A percentile compares a stretch with the other conserved stretches of the same genome.
Evolutionary conservation across 2,888 invertebrate species (phyloP).

Genomic region (Strigamia maritima): DNA sequence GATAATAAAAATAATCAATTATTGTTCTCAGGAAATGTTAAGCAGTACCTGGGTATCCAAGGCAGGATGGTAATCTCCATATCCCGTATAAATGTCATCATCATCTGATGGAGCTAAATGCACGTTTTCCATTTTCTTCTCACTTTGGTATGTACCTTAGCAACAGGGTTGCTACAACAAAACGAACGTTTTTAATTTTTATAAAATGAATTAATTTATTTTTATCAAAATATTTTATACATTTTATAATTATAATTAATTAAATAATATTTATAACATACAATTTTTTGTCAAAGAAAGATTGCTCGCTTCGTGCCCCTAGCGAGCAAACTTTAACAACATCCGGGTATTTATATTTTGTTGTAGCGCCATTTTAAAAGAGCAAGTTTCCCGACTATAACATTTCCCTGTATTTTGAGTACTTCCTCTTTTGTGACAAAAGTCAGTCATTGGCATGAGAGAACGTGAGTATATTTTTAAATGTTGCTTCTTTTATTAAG

Average conservation of each 20-base stretch:
- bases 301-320: too few species aligned
- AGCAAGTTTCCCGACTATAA: too few species aligned
- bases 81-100: slow-evolving; percentile 66
- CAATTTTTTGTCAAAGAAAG: too few species aligned
- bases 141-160: background rate
- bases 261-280: too few species aligned
- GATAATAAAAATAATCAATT: background rate
- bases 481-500: too few species aligned
- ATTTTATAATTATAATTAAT: background rate
- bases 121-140: slow-evolving; percentile 39
- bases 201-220: background rate
- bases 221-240: background rate
- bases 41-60: slow-evolving; percentile 56
- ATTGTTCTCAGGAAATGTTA: background rate
- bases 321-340: too few species aligned
- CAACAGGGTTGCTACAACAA: slow-evolving; percentile 1
- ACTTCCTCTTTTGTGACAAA: too few species aligned
- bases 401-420: too few species aligned
- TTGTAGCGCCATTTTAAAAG: background rate
- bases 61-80: slow-evolving; percentile 65
- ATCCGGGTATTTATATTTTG: background rate
- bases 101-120: slow-evolving; percentile 39
- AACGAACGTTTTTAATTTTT: background rate
- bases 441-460: too few species aligned
- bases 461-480: too few species aligned